Conservation (phyloP, 2,888 invertebrate species). For the Gnatocerus cornutus region DNA sequence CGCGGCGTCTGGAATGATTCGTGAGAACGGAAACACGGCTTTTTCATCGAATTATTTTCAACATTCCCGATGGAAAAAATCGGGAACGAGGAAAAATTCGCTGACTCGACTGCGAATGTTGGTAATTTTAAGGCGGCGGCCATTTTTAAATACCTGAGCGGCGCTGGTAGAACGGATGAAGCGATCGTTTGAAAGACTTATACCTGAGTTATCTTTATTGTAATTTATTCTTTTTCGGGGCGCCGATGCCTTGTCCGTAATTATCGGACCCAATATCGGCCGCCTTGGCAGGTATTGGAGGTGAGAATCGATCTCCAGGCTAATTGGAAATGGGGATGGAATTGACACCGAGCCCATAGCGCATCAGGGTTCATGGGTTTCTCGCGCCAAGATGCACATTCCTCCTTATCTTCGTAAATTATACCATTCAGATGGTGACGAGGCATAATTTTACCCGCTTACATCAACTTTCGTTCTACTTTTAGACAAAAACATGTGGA, state of each 20-base stretch:
- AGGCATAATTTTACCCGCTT: slow-evolving; percentile 12
- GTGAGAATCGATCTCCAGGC: slow-evolving; percentile 15
- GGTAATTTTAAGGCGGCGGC: slow-evolving; percentile 15
- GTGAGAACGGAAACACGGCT: slow-evolving; percentile 49
- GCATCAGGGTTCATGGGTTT: slow-evolving; percentile 6
- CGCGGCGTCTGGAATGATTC: slow-evolving; percentile 49
- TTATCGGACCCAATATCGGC: slow-evolving; percentile 34
- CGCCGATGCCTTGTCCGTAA: slow-evolving; percentile 45
- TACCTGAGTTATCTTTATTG: slow-evolving; percentile 50
- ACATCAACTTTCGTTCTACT: background rate
- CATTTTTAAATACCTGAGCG: slow-evolving; percentile 42
- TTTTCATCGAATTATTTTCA: slow-evolving; percentile 25
- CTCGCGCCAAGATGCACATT: slow-evolving; percentile 12
- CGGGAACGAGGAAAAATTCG: slow-evolving; percentile 23
- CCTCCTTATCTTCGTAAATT: slow-evolving; percentile 23
- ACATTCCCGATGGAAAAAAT: slow-evolving; percentile 20
- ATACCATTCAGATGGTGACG: slow-evolving; percentile 18
- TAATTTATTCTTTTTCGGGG: slow-evolving; percentile 55
- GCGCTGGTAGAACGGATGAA: slow-evolving; percentile 12
- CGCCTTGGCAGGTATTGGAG: slow-evolving; percentile 28
- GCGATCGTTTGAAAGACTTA: slow-evolving; percentile 11
- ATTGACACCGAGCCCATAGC: slow-evolving; percentile 15
- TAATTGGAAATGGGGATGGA: slow-evolving; percentile 16
- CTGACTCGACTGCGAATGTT: slow-evolving; percentile 11
- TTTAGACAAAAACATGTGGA: slow-evolving; percentile 3